Evolutionary conservation across 2,888 invertebrate genomes (phyloP).

Genomic region (Lissonota sp.): DNA sequence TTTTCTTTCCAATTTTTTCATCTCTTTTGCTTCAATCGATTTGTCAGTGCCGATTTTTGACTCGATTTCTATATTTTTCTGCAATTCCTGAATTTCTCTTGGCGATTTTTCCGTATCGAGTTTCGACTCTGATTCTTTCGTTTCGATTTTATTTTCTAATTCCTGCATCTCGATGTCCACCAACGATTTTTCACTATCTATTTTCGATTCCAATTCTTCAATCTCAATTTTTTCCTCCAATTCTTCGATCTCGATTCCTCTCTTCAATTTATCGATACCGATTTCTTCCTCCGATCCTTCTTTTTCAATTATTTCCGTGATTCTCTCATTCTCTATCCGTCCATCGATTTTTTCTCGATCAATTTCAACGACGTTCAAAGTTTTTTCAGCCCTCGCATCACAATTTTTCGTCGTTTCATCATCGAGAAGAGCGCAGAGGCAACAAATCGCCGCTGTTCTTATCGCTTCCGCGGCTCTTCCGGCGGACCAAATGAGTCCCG

Average conservation of each 20-base stretch:
- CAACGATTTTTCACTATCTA: constrained; percentile 44
- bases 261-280: neutral
- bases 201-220: neutral
- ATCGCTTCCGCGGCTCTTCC: constrained; percentile 92
- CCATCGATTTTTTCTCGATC: too few species aligned
- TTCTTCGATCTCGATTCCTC: neutral
- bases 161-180: neutral
- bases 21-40: neutral
- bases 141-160: neutral
- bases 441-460: constrained; percentile 90
- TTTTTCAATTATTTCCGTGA: neutral
- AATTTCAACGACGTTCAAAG: too few species aligned
- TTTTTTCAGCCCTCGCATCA: too few species aligned
- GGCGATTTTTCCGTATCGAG: neutral
- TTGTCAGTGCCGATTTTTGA: neutral
- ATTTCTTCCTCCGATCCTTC: constrained; percentile 17
- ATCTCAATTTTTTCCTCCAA: neutral
- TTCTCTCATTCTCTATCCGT: too few species aligned
- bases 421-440: constrained; percentile 87
- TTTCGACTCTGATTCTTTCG: constrained; percentile 10
- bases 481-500: constrained; percentile 91
- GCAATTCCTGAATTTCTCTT: neutral
- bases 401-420: constrained; percentile 11
- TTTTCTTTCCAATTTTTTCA: neutral
- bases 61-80: neutral